phyloP scores from a whole-genome alignment of 2,888 invertebrate genomes.

The Napeogenes inachia region DNA sequence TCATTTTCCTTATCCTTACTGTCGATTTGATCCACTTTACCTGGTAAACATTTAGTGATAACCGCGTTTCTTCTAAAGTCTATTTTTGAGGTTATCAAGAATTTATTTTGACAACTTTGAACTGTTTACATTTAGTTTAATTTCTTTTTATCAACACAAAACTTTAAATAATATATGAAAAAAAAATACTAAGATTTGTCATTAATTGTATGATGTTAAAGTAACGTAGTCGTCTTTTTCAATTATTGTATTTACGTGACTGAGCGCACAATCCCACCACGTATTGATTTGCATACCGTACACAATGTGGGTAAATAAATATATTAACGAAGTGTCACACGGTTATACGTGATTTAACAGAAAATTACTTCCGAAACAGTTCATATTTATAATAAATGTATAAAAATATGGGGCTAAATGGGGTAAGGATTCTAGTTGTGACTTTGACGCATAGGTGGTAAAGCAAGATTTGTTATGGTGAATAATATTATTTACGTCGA shows the following conservation, averaged over 20 bases:
- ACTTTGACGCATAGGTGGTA: background rate
- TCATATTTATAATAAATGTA: no score
- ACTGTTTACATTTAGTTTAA: background rate
- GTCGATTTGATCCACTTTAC: slow-evolving; percentile 19
- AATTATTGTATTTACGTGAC: slow-evolving; percentile 5
- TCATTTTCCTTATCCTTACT: slow-evolving; percentile 7
- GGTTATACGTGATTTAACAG: no score
- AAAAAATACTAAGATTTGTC: no score
- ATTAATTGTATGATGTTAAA: background rate
- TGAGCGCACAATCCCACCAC: slow-evolving; percentile 4
- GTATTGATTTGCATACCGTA: background rate
- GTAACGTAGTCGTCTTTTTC: slow-evolving; percentile 5
- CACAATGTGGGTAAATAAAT: background rate
- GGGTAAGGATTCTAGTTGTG: no score
- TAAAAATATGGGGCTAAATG: no score
- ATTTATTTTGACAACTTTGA: background rate
- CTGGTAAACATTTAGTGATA: slow-evolving; percentile 21
- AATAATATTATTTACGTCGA: background rate
- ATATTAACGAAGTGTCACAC: background rate
- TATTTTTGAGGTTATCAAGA: background rate
- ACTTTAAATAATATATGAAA: no score
- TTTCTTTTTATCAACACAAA: background rate
- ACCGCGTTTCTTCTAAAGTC: slow-evolving; percentile 20
- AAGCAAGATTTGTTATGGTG: background rate
- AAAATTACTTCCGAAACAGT: no score